phyloP scores from a whole-genome alignment of 2,113 vertebrate genomes.

The Heptranchias perlo region DNA sequence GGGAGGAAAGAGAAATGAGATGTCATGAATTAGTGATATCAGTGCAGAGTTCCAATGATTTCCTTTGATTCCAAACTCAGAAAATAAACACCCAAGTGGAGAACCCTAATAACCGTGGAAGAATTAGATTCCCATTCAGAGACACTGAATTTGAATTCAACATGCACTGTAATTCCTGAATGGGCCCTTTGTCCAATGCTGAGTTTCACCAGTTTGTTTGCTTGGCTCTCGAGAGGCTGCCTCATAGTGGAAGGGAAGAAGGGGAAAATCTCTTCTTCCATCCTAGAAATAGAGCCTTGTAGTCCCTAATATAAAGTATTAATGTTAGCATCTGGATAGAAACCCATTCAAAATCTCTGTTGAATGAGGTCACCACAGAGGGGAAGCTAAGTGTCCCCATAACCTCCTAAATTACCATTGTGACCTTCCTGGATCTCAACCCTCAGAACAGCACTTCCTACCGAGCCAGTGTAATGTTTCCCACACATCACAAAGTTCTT shows the following conservation, averaged over 20 bases:
- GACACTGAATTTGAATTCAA: neutral
- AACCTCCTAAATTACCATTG: neutral
- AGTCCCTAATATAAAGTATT: neutral
- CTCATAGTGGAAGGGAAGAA: neutral
- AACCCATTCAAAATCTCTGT: neutral
- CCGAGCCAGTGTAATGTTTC: neutral
- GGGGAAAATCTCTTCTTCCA: neutral
- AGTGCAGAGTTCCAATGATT: neutral
- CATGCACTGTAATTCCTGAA: neutral
- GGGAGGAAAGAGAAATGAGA: conserved; percentile 26
- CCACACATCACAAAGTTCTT: neutral
- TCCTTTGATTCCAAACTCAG: neutral
- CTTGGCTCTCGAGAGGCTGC: neutral
- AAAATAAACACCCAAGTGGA: neutral
- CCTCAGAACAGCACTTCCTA: neutral
- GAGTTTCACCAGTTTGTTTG: too few species aligned
- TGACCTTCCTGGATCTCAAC: neutral
- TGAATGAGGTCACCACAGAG: neutral
- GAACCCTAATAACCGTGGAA: neutral
- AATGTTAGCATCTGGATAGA: neutral
- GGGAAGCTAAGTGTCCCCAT: neutral
- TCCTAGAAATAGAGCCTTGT: neutral
- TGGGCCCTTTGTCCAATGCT: too few species aligned
- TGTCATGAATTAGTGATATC: neutral
- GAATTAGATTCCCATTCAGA: neutral